Evolutionary conservation across 1,140 invertebrate species (phyloP), one percentile per base, ranked within the genome.

Genomic region (Aphaenogaster ashmeadi): DNA sequence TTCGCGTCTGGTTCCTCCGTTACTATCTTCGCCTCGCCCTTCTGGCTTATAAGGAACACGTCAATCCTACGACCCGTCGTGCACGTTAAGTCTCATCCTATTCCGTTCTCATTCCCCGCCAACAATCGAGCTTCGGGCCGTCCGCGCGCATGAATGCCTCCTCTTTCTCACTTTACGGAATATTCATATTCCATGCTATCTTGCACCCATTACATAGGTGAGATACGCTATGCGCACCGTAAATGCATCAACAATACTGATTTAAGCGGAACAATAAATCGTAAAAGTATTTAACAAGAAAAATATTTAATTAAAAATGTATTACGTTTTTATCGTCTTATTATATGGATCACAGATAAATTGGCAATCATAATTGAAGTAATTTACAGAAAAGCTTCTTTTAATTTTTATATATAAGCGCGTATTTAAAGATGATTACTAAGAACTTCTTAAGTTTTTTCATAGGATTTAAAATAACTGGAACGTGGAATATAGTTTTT

Each of bases 1-100:
- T 72, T 58, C 47, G 44, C 81, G 71, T 67, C 66, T 60, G 18
- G 21, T 81, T 71, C 41, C 66, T 66, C 69, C 52, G 66, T 75
- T 80, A 52, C 77, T 81, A 79, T 83, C 62, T 72, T 74, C 69
- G 47, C 50, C 67, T 62, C 60, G 18, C 64, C 44, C 72, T 79
- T 89, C 87, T 89, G 91, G 88, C 87, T 92, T 93, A 88, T 92
- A 91, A 93, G 87, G 81, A 93, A 89, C 91, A 92, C 91, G 93
- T 93, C 92, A 92, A 92, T 93, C 86, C 90, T 85, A 78, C 88
- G 72, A 86, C 87, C 74, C 89, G 74, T 89, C 89, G 78, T 81
- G 79, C 88, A 88, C 90, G 58, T 90, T 87, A 87, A 91, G 54
- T 89, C 91, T 87, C 90, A 64, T 89, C 78, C 78, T 83, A 91